Conservation (phyloP, 2,113 vertebrate species). For the Cathartes aura region DNA sequence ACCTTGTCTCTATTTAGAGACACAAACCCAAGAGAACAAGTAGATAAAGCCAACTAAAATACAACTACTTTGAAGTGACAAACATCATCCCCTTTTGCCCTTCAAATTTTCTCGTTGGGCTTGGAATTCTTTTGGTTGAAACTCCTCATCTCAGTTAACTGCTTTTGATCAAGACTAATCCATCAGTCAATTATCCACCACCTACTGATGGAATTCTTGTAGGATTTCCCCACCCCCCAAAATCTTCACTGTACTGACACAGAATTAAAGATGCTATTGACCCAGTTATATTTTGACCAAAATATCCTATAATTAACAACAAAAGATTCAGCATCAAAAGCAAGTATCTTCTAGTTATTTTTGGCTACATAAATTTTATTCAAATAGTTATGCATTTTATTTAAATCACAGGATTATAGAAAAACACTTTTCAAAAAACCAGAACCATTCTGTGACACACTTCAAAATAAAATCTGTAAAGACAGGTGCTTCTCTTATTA, state of each 20-base stretch:
- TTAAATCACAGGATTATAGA: neutral
- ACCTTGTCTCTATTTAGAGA: neutral
- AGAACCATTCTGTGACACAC: neutral
- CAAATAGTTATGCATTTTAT: neutral
- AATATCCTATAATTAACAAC: neutral
- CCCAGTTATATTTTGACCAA: neutral
- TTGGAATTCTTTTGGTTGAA: neutral
- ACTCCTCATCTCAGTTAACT: neutral
- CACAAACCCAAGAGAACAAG: neutral
- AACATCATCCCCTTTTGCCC: neutral
- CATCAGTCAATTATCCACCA: neutral
- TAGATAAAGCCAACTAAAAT: neutral
- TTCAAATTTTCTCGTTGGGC: neutral
- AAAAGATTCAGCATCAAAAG: neutral
- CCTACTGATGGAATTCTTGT: neutral
- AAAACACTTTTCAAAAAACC: neutral
- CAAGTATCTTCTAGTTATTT: neutral
- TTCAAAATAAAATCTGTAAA: neutral
- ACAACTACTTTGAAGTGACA: neutral
- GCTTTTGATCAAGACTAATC: neutral
- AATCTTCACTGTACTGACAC: neutral
- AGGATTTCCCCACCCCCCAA: neutral
- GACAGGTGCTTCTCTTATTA: neutral
- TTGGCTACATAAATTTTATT: neutral
- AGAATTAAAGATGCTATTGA: neutral